A percentile compares a stretch with the other conserved stretches of the same genome.
Evolutionary conservation across 1,140 invertebrate species (phyloP).

Genomic region (Pteromalus puparum): DNA sequence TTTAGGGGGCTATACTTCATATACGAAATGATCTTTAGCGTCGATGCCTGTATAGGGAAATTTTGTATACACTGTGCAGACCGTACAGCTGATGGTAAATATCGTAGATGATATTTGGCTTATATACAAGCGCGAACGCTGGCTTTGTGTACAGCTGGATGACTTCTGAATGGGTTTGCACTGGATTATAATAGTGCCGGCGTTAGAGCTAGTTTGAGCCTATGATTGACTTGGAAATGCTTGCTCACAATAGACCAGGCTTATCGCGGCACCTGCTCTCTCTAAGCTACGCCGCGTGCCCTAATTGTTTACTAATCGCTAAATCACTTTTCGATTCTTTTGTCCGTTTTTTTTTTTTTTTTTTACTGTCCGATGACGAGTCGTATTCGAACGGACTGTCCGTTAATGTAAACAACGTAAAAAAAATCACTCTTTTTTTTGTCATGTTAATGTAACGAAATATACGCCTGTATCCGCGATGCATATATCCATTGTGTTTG

Average conservation of each 20-base stretch:
- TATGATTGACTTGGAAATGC: background rate
- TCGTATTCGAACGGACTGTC: too few relatives aligned
- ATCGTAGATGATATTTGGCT: background rate
- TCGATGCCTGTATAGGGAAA: too few relatives aligned
- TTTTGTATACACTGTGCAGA: too few relatives aligned
- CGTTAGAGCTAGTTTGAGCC: background rate
- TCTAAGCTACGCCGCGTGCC: background rate
- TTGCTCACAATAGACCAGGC: background rate
- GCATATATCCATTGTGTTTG: conserved; percentile 24
- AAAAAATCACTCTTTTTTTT: too few relatives aligned
- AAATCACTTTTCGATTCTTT: background rate
- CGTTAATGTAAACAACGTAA: too few relatives aligned
- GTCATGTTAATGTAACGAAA: too few relatives aligned
- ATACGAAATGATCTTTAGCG: conserved; percentile 21
- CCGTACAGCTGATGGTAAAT: background rate
- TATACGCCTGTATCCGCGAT: background rate
- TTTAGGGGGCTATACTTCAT: background rate
- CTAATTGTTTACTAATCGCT: conserved; percentile 26
- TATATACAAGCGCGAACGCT: background rate
- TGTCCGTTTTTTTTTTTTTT: too few relatives aligned
- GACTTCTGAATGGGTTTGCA: background rate
- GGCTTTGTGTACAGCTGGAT: background rate
- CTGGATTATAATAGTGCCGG: background rate
- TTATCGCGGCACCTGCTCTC: background rate
- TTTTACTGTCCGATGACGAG: too few relatives aligned